Percentiles rank a stretch among this genome's conserved stretches.
Conservation (phyloP, 2,113 vertebrate species). For the Odobenus rosmarus region DNA sequence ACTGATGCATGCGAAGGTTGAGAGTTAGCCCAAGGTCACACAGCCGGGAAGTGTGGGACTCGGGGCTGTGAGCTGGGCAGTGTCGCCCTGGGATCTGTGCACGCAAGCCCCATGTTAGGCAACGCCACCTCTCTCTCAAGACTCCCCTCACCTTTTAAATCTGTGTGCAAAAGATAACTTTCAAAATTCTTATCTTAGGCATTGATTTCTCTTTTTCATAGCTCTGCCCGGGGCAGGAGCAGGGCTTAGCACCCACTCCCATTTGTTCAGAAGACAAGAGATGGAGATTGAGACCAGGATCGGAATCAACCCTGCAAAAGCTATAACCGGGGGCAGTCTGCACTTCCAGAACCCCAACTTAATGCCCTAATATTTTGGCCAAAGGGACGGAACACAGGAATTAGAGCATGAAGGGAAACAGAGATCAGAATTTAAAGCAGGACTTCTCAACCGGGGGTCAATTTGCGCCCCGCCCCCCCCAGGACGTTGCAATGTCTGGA, state of each 20-base stretch:
- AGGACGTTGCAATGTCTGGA: background rate
- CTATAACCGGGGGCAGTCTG: background rate
- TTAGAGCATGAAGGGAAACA: background rate
- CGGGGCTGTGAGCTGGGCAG: accelerated
- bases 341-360: background rate
- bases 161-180: background rate
- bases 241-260: background rate
- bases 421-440: background rate
- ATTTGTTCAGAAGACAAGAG: background rate
- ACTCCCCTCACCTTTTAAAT: background rate
- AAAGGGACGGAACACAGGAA: background rate
- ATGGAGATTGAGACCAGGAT: background rate
- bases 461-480: accelerated
- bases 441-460: accelerated
- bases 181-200: background rate
- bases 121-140: background rate
- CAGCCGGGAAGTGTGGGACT: background rate
- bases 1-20: background rate
- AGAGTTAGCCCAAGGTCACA: background rate
- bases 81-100: background rate
- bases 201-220: background rate
- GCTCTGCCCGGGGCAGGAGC: background rate
- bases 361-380: background rate
- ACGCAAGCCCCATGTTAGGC: too few species aligned
- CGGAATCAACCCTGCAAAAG: background rate